Conservation (phyloP, 1,140 invertebrate genomes). For the Leptopilina clavipes region DNA sequence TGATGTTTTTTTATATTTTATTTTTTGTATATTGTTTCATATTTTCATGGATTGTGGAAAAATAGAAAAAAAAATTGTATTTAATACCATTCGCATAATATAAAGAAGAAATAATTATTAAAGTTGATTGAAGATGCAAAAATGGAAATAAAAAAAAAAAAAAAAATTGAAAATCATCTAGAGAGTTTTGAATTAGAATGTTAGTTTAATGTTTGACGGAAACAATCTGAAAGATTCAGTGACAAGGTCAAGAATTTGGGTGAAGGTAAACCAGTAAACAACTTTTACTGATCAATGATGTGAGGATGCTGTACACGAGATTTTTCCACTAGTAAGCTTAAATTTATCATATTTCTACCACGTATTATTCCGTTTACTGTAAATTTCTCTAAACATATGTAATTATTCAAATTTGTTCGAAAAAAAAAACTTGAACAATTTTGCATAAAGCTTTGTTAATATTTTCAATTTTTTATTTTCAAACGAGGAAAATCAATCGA, state of each 20-base stretch:
- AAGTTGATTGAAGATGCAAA: too few relatives aligned
- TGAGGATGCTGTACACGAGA: not conserved
- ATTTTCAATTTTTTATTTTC: too few relatives aligned
- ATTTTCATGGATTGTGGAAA: too few relatives aligned
- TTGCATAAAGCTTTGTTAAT: not conserved
- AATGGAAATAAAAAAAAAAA: too few relatives aligned
- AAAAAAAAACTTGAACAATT: not conserved
- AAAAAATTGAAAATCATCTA: not conserved
- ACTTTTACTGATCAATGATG: conserved; percentile 60
- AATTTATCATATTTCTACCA: not conserved
- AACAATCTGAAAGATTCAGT: conserved; percentile 55
- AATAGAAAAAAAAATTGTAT: too few relatives aligned
- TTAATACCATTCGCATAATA: too few relatives aligned
- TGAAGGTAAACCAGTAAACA: conserved; percentile 68
- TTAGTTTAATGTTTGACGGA: conserved; percentile 18
- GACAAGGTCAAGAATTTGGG: conserved; percentile 66
- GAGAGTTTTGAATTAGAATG: not conserved
- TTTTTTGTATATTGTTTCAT: too few relatives aligned
- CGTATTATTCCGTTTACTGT: not conserved
- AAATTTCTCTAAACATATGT: not conserved
- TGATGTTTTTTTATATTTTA: too few relatives aligned
- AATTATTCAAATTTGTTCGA: not conserved
- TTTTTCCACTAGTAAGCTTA: not conserved
- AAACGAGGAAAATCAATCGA: too few relatives aligned
- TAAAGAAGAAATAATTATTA: too few relatives aligned